Conservation (phyloP, 1,140 invertebrate genomes). For the Leguminivora glycinivorella region DNA sequence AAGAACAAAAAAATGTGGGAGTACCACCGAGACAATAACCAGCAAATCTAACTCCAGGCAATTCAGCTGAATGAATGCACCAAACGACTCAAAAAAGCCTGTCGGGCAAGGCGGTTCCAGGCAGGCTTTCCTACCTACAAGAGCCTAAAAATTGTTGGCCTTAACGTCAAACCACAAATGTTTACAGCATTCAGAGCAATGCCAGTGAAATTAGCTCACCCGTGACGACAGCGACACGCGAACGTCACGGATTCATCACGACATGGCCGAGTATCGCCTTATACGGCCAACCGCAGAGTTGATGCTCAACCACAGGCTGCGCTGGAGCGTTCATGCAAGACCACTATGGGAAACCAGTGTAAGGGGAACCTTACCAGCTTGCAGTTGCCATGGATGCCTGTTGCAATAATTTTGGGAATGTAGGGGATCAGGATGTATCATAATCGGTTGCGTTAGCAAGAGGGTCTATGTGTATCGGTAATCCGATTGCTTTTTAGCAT, state of each 20-base stretch:
- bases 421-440: too few species aligned
- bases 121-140: too few species aligned
- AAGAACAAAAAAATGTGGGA: too few species aligned
- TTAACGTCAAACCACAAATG: background rate
- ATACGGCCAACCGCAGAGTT: background rate
- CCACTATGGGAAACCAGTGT: background rate
- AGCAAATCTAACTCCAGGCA: too few species aligned
- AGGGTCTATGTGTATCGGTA: too few species aligned
- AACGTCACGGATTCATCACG: background rate
- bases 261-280: background rate
- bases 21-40: too few species aligned
- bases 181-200: background rate
- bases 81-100: too few species aligned
- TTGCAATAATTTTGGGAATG: background rate
- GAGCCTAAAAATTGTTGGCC: too few species aligned
- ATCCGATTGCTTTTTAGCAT: too few species aligned
- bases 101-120: too few species aligned
- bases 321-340: background rate
- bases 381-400: background rate
- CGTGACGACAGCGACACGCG: background rate
- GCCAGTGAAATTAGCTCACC: background rate
- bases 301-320: background rate
- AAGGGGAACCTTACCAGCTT: background rate
- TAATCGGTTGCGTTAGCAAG: too few species aligned
- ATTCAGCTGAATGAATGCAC: too few species aligned